These are phyloP conservation scores for Drosophila gaucha DNA, from an alignment of 2,888 invertebrate genomes.

Conservation along the genomic window DNA sequence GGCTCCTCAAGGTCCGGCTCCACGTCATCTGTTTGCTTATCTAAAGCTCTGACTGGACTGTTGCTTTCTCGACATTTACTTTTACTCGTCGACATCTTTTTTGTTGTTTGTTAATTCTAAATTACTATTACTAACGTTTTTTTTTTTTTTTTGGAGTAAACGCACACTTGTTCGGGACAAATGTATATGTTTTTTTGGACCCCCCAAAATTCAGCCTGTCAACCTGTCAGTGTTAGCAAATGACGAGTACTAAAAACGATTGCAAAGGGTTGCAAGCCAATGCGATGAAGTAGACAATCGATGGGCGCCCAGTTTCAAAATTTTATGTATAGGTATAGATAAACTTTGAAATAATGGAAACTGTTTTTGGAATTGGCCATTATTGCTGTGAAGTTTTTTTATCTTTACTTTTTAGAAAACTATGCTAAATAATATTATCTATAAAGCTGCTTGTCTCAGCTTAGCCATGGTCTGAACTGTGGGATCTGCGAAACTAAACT, in stretches of 20 bases:
- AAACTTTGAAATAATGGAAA: no score
- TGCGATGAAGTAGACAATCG: conserved; percentile 8
- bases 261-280: neutral
- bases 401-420: no score
- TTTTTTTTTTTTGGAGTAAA: neutral
- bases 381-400: no score
- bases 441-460: no score
- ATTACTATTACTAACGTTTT: neutral
- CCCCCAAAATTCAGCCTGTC: conserved; percentile 20
- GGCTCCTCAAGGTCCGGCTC: neutral
- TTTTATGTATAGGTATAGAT: no score
- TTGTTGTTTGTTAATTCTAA: neutral
- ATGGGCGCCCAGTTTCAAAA: neutral
- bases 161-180: conserved; percentile 19
- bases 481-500: no score
- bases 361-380: no score
- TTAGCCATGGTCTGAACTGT: no score
- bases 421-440: no score
- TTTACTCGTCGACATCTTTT: conserved; percentile 14
- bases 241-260: neutral
- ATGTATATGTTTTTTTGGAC: conserved; percentile 10
- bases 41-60: neutral
- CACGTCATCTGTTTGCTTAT: conserved; percentile 5
- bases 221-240: conserved; percentile 26
- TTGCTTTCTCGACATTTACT: conserved; percentile 4